These are phyloP conservation scores for Electrophaes corylata DNA, from an alignment of 2,888 invertebrate genomes.

Conservation along the genomic window DNA sequence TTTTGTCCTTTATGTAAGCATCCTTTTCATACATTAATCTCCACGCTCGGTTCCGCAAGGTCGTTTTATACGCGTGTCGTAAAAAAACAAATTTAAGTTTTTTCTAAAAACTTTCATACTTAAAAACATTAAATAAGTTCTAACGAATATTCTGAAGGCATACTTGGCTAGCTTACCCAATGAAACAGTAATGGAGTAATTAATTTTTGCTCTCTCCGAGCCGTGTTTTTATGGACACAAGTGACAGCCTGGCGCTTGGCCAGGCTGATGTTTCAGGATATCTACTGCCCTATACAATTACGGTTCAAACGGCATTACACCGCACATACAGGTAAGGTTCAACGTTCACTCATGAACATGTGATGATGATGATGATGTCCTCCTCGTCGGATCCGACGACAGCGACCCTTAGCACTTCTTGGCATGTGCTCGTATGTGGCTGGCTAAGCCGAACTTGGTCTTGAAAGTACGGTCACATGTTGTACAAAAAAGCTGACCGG, in stretches of 20 bases:
- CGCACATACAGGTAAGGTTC: background rate
- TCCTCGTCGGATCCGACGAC: too few species aligned
- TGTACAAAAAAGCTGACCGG: too few species aligned
- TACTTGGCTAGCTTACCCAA: background rate
- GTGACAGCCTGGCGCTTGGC: constrained; percentile 16
- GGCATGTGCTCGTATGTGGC: too few species aligned
- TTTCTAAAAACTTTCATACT: too few species aligned
- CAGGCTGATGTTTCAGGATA: constrained; percentile 14
- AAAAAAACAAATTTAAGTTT: background rate
- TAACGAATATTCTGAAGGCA: background rate
- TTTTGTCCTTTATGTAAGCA: too few species aligned
- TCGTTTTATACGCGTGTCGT: background rate
- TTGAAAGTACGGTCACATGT: too few species aligned
- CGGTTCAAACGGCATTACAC: constrained; percentile 4
- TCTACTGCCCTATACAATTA: constrained; percentile 15
- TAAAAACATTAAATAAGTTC: background rate
- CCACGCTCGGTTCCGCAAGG: too few species aligned
- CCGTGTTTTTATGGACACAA: constrained; percentile 19
- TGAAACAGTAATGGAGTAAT: constrained; percentile 15
- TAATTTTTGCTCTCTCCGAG: constrained; percentile 8
- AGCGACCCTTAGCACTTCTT: too few species aligned
- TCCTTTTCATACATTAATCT: too few species aligned
- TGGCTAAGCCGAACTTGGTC: too few species aligned
- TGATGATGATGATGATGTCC: too few species aligned
- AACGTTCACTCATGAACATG: too few species aligned